Percentiles rank a stretch among this genome's conserved stretches.
phyloP scores from a whole-genome alignment of 2,113 vertebrate genomes.

The Erinaceus europaeus region DNA sequence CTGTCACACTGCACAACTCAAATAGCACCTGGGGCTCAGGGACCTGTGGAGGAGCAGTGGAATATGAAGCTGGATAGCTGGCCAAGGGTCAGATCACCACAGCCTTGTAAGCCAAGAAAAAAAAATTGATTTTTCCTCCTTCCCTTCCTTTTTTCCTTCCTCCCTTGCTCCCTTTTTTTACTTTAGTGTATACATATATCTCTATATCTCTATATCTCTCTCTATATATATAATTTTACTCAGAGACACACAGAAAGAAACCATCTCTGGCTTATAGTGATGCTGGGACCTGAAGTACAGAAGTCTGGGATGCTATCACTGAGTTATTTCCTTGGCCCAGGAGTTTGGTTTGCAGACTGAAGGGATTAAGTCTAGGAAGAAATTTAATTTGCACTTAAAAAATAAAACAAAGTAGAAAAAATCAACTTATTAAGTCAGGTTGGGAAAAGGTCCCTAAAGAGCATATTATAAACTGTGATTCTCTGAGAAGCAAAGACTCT shows the following conservation, averaged over 20 bases:
- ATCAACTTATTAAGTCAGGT: not conserved
- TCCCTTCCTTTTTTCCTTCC: too few relatives aligned
- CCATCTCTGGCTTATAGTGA: too few relatives aligned
- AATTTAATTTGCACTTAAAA: constrained; percentile 3
- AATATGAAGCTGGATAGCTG: not conserved
- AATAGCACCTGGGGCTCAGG: not conserved
- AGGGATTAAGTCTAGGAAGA: not conserved
- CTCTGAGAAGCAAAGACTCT: not conserved
- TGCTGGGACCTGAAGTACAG: too few relatives aligned
- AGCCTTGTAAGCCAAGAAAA: too few relatives aligned
- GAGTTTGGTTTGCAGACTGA: not conserved
- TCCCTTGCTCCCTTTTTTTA: too few relatives aligned
- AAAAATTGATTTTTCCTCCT: too few relatives aligned
- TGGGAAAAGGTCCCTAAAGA: not conserved
- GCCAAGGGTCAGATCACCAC: not conserved
- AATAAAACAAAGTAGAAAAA: not conserved
- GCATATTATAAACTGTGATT: not conserved
- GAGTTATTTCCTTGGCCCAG: too few relatives aligned
- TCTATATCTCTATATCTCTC: too few relatives aligned
- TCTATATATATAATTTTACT: too few relatives aligned
- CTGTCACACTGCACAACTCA: not conserved
- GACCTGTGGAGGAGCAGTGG: not conserved
- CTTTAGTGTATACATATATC: too few relatives aligned
- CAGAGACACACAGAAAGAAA: too few relatives aligned
- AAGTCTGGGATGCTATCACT: too few relatives aligned